Base-by-base conservation (phyloP, 1,140 invertebrate genomes). In the Apocrypta bakeri region DNA sequence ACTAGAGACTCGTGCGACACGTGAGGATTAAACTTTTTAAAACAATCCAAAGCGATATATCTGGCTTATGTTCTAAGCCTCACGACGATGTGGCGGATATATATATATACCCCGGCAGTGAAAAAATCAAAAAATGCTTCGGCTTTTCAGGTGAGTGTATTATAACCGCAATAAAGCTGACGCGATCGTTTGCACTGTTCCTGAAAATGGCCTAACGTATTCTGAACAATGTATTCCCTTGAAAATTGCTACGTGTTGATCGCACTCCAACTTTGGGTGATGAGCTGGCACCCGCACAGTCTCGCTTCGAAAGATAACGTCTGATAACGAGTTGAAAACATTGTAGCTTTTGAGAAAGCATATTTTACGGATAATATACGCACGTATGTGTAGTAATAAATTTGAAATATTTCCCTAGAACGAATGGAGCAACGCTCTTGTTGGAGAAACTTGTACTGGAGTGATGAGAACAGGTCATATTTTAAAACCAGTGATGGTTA, bases 11-110 rank as follows among this genome's bases (percentile, higher is more conserved):
- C 12, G 14, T 6, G 31, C 25, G n/a, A 63, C 6, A 25, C 21
- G 14, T 29, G 21, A 7, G 40, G 42, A 81, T 42, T 42, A 66
- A 66, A 75, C 72, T 64, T 82, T 82, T 83, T 42, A 64, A 83
- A 78, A 83, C 75, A 83, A 63, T 83, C 11, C 66, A 12, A n/a
- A 73, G 33, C 25, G 71, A 83, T 78, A 78, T 78, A 73, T 83
- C 81, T 78, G 27, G 81, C 68, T 83, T 83, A 83, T 73, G 74
- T 69, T 73, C 77, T 78, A 73, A 83, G 75, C 81, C 64, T 69
- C 17, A 25, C 76, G 25, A 77, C 77, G 64, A 69, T 40, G 42
- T 48, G 2, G 64, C 21, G 61, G 61, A n/a, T n/a, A n/a, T n/a
- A n/a, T n/a, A n/a, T 72, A 37, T 37, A 56, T 61, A 42, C 72